Conservation (phyloP, 2,113 vertebrate species). For the Ailuropoda melanoleuca region DNA sequence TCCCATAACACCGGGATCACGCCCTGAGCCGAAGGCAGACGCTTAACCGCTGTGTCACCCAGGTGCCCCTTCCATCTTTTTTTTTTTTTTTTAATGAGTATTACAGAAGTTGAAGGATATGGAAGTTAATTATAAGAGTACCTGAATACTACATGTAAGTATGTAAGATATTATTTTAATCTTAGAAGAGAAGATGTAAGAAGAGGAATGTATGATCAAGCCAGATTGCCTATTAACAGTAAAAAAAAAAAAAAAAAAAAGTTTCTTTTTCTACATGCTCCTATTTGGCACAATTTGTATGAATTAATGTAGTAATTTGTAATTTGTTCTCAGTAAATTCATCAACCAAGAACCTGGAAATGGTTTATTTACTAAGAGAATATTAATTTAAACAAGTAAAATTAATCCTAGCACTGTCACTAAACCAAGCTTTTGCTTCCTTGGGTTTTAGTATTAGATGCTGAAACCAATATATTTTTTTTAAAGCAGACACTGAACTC, state of each 20-base stretch:
- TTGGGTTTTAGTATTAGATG: background rate
- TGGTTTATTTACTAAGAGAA: background rate
- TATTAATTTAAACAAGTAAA: background rate
- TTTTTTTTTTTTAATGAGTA: background rate
- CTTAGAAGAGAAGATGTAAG: background rate
- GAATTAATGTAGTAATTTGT: background rate
- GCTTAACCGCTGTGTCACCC: too few species aligned
- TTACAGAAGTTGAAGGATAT: background rate
- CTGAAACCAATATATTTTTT: background rate
- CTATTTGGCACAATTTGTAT: background rate
- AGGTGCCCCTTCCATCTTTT: too few species aligned
- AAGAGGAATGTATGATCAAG: background rate
- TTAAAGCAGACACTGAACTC: background rate
- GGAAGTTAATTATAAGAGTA: constrained; percentile 3
- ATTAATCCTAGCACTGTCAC: background rate
- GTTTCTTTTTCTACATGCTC: background rate
- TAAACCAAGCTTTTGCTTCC: background rate
- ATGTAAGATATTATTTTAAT: background rate
- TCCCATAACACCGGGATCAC: too few species aligned
- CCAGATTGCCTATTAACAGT: background rate
- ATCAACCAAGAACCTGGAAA: background rate
- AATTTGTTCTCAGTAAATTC: background rate
- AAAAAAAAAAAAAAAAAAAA: background rate
- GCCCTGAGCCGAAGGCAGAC: too few species aligned
- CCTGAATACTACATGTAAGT: background rate